A percentile compares a stretch with the other conserved stretches of the same genome.
Evolutionary conservation across 2,113 vertebrate species (phyloP).

Genomic region (Athene noctua): DNA sequence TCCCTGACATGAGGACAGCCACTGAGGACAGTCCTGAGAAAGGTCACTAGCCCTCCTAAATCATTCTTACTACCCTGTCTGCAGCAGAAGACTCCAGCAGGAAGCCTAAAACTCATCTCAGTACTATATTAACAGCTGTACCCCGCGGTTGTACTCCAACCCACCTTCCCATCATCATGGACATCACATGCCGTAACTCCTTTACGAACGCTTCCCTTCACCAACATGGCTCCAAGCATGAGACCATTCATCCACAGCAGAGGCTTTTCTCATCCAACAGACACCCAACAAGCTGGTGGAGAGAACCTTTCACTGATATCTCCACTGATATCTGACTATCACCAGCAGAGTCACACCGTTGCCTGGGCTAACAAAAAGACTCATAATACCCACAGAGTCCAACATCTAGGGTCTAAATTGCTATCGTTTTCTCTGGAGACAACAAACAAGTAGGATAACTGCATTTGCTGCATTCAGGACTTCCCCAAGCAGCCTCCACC

Average conservation of each 20-base stretch:
- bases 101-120: neutral
- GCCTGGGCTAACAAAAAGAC: neutral
- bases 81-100: neutral
- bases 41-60: neutral
- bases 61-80: neutral
- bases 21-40: neutral
- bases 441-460: neutral
- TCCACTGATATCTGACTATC: neutral
- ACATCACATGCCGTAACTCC: neutral
- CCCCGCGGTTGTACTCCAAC: neutral
- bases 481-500: neutral
- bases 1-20: neutral
- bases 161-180: neutral
- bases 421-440: neutral
- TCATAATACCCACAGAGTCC: neutral
- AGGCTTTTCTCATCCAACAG: neutral
- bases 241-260: neutral
- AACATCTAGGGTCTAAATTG: neutral
- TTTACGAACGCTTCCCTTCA: neutral
- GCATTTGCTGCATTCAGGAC: neutral
- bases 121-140: neutral
- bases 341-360: neutral
- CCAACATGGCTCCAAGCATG: rapidly evolving
- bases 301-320: neutral
- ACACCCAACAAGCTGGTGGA: neutral